These are phyloP conservation scores for Azorinus chamasolen DNA, from an alignment of 2,888 invertebrate species.

Conservation along the genomic window DNA sequence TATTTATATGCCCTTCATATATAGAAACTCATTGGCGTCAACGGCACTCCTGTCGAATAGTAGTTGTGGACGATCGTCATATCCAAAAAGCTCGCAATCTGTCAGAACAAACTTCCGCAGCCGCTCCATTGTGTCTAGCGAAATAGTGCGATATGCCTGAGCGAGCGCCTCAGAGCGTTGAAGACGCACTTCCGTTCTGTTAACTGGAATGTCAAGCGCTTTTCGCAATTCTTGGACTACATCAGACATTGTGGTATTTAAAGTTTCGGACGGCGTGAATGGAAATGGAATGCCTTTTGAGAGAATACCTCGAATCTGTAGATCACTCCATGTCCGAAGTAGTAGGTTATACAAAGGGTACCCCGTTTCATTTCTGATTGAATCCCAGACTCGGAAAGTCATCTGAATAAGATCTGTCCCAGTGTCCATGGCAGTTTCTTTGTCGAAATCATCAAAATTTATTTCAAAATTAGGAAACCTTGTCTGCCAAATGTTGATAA, in stretches of 20 bases:
- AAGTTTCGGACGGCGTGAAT: conserved; percentile 36
- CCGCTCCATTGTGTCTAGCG: conserved; percentile 56
- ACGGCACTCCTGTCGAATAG: conserved; percentile 44
- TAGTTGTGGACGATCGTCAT: conserved; percentile 56
- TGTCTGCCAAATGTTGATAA: conserved; percentile 54
- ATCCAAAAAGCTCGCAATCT: conserved; percentile 76
- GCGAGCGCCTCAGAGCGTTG: conserved; percentile 69
- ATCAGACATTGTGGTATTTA: conserved; percentile 26
- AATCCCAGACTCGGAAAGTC: conserved; percentile 49
- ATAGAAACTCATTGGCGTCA: conserved; percentile 1
- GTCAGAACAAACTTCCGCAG: conserved; percentile 58
- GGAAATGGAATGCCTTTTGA: conserved; percentile 65
- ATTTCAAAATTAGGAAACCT: conserved; percentile 58
- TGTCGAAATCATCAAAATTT: conserved; percentile 66
- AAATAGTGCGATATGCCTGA: conserved; percentile 67
- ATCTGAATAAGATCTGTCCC: conserved; percentile 20
- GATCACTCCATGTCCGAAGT: conserved; percentile 68
- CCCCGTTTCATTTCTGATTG: conserved; percentile 52
- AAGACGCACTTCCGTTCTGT: conserved; percentile 42
- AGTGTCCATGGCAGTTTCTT: conserved; percentile 60
- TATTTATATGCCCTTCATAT: conserved; percentile 19
- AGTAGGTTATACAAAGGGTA: conserved; percentile 63
- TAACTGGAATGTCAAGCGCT: conserved; percentile 30
- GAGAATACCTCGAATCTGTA: conserved; percentile 74
- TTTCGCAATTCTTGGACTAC: conserved; percentile 49